Conservation (phyloP, 2,113 vertebrate species). For the Vombatus ursinus region DNA sequence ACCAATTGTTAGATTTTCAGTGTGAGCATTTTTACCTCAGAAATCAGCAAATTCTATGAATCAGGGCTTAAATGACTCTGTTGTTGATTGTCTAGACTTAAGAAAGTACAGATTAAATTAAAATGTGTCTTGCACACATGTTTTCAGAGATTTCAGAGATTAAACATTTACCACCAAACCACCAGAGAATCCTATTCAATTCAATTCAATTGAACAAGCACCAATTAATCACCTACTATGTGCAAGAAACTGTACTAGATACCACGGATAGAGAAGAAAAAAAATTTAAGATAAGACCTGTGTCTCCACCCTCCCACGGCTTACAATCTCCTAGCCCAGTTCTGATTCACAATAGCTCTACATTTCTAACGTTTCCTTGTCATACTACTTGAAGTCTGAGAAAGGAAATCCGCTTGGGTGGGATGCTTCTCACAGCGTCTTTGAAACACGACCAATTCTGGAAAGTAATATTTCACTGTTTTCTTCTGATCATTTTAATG, state of each 20-base stretch:
- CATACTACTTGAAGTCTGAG: background rate
- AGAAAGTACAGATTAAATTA: background rate
- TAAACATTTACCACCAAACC: background rate
- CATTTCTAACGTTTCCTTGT: background rate
- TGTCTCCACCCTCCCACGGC: background rate
- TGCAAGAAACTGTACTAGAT: background rate
- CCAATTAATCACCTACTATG: background rate
- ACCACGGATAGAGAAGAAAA: background rate
- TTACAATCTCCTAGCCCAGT: background rate
- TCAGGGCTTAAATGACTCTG: background rate
- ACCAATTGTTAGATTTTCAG: background rate
- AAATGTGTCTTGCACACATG: background rate
- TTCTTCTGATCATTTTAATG: background rate
- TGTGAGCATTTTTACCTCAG: background rate
- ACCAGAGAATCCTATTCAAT: background rate
- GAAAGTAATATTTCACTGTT: background rate
- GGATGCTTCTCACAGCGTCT: background rate
- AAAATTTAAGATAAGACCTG: background rate
- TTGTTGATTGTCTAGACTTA: background rate
- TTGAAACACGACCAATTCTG: background rate
- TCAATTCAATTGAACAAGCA: background rate
- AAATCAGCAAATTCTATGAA: background rate
- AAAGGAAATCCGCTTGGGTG: background rate
- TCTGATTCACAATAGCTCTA: background rate
- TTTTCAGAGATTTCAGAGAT: background rate